A percentile compares a stretch with the other conserved stretches of the same genome.
Evolutionary conservation across 2,797 vertebrate species (phyloP).

Genomic region (Oceanodroma leucorhoa): DNA sequence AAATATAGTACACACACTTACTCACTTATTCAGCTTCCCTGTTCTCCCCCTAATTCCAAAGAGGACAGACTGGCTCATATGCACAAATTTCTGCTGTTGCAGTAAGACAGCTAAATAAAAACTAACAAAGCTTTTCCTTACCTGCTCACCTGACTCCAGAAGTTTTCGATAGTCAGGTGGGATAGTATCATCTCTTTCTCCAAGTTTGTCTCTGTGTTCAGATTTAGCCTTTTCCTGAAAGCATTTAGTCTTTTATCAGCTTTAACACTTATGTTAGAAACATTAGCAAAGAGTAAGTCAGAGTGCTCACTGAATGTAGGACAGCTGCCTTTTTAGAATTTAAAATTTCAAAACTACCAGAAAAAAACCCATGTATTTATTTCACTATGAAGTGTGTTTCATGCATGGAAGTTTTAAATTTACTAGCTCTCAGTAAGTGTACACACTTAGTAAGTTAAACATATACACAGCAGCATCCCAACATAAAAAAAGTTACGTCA

Average conservation of each 20-base stretch:
- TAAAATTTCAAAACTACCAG: not conserved
- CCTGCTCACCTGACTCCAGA: conserved; percentile 71
- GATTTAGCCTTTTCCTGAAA: conserved; percentile 74
- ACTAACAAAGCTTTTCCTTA: not conserved
- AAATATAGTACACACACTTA: not conserved
- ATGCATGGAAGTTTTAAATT: not conserved
- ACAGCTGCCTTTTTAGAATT: not conserved
- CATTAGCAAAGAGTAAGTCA: not conserved
- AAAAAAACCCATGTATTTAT: rapidly evolving
- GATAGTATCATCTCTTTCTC: conserved; percentile 85
- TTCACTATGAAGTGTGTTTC: not conserved
- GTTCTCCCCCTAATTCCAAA: not conserved
- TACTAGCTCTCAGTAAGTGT: not conserved
- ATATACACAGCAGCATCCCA: not conserved
- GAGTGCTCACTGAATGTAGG: not conserved
- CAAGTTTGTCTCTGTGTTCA: conserved; percentile 77
- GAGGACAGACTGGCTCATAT: not conserved
- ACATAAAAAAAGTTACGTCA: not conserved
- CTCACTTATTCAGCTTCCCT: not conserved
- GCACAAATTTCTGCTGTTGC: not conserved
- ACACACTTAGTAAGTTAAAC: not conserved
- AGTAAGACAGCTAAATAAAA: not conserved
- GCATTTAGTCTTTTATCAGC: not conserved
- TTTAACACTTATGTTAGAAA: not conserved
- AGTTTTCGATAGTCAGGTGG: conserved; percentile 83